A percentile compares a stretch with the other conserved stretches of the same genome.
These are phyloP conservation scores for Cybosia mesomella DNA, from an alignment of 2,888 invertebrate genomes.

Conservation along the genomic window DNA sequence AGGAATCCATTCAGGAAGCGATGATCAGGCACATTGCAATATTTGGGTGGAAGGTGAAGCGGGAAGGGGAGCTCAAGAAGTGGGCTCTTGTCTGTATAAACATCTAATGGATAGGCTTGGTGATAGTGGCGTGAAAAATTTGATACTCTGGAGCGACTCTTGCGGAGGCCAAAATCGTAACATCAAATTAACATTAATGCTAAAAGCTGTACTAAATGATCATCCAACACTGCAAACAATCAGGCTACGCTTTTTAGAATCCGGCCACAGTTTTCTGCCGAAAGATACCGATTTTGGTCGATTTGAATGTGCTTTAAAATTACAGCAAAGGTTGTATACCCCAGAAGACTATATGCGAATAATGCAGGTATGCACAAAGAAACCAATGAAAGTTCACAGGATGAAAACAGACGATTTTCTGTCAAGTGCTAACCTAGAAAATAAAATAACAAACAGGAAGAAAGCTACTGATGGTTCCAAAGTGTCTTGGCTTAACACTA, in stretches of 20 bases:
- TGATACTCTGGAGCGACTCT: slow-evolving; percentile 13
- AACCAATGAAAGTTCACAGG: slow-evolving; percentile 22
- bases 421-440: slow-evolving; percentile 25
- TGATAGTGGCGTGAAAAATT: not conserved
- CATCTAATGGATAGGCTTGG: too few species aligned
- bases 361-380: slow-evolving; percentile 22
- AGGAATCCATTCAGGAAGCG: slow-evolving; percentile 3
- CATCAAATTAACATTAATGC: slow-evolving; percentile 32
- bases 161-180: slow-evolving; percentile 14
- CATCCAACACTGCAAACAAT: slow-evolving; percentile 34
- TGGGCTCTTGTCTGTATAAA: too few species aligned
- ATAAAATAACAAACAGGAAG: slow-evolving; percentile 26
- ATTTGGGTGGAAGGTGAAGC: too few species aligned
- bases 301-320: slow-evolving; percentile 23
- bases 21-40: too few species aligned
- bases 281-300: slow-evolving; percentile 34
- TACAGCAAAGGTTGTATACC: slow-evolving; percentile 24
- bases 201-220: slow-evolving; percentile 24
- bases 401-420: slow-evolving; percentile 25
- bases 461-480: slow-evolving; percentile 16
- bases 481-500: slow-evolving; percentile 28
- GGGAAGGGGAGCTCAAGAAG: too few species aligned
- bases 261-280: slow-evolving; percentile 35
- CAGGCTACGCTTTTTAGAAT: slow-evolving; percentile 29
- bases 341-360: slow-evolving; percentile 26